Evolutionary conservation across 2,888 invertebrate genomes (phyloP).

Genomic region (Limnephilus marmoratus): DNA sequence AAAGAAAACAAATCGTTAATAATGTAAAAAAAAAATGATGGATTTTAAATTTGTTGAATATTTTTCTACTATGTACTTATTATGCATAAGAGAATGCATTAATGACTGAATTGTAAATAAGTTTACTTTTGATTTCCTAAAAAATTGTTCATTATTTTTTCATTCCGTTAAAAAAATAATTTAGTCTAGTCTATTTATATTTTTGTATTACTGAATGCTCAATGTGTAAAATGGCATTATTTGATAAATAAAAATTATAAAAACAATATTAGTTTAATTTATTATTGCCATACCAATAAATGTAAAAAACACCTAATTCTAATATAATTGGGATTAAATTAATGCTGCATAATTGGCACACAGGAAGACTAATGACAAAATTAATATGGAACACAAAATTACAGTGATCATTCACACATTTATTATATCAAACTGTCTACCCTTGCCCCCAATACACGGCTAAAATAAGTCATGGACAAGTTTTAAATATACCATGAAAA

Average conservation of each 20-base stretch:
- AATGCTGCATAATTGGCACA: no score
- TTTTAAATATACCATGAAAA: neutral
- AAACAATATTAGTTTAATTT: constrained; percentile 29
- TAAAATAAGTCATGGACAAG: neutral
- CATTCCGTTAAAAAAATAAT: neutral
- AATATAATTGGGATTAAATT: neutral
- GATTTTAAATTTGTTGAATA: neutral
- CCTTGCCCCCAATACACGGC: neutral
- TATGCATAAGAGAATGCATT: neutral
- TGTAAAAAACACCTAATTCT: neutral
- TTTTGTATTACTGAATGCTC: neutral
- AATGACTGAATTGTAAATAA: constrained; percentile 2
- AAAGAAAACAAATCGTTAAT: neutral
- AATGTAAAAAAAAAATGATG: neutral
- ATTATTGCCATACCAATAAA: neutral
- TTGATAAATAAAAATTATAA: constrained; percentile 37
- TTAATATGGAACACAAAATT: neutral
- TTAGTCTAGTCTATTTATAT: neutral
- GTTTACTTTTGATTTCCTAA: neutral
- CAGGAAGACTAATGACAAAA: neutral
- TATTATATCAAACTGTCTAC: neutral
- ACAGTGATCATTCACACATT: neutral
- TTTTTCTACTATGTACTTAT: neutral
- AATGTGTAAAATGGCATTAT: neutral
- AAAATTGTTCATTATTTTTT: neutral